Conservation (phyloP, 2,797 vertebrate species). For the Rallus crepitans region DNA sequence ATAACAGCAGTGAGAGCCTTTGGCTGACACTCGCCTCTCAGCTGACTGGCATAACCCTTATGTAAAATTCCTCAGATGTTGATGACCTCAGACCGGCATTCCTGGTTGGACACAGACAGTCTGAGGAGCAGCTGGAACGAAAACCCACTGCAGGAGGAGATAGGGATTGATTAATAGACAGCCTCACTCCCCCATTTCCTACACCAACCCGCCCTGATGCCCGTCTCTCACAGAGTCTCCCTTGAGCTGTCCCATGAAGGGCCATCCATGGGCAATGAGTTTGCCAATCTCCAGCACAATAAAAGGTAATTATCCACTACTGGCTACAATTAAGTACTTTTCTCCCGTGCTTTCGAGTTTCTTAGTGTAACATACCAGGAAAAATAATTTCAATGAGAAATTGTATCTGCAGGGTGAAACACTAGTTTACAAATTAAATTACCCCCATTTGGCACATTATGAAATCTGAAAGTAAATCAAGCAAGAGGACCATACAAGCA, state of each 20-base stretch:
- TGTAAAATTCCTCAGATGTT: slow-evolving; percentile 48
- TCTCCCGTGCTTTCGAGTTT: not conserved
- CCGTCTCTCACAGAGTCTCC: not conserved
- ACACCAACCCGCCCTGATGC: not conserved
- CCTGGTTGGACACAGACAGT: not conserved
- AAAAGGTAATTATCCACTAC: not conserved
- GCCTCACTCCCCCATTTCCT: not conserved
- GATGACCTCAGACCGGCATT: not conserved
- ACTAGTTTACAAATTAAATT: not conserved
- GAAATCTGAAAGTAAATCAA: not conserved
- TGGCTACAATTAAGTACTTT: not conserved
- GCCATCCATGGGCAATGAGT: not conserved
- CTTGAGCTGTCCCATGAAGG: not conserved
- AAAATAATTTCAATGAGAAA: slow-evolving; percentile 6
- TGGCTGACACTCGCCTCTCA: slow-evolving; percentile 38
- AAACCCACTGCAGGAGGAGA: accelerated
- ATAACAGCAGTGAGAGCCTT: not conserved
- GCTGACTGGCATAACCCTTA: slow-evolving; percentile 24
- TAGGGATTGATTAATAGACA: not conserved
- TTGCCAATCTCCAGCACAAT: not conserved
- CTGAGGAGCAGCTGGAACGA: not conserved
- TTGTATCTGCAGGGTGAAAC: not conserved
- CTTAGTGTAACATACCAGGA: not conserved
- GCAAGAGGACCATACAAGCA: not conserved
- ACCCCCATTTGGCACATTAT: not conserved